Percentiles rank a stretch among this genome's conserved stretches.
Evolutionary conservation across 2,888 invertebrate genomes (phyloP).

Genomic region (Xylocampa areola): DNA sequence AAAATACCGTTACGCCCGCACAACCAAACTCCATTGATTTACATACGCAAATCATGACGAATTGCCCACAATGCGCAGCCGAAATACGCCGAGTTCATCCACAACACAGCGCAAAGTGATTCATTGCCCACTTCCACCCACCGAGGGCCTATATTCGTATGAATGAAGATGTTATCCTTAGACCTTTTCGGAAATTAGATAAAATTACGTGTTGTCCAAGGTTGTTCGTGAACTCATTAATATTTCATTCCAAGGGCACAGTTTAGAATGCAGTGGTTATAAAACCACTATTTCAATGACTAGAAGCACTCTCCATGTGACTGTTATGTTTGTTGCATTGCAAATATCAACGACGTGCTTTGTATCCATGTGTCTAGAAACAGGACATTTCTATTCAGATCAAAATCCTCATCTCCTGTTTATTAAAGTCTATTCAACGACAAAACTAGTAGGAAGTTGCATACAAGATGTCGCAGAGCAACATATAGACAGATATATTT

Average conservation of each 20-base stretch:
- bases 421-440: constrained; percentile 66
- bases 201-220: constrained; percentile 49
- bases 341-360: constrained; percentile 49
- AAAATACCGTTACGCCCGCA: constrained; percentile 87
- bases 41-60: constrained; percentile 89
- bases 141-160: constrained; percentile 61
- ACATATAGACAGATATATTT: constrained; percentile 50
- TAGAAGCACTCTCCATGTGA: constrained; percentile 26
- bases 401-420: constrained; percentile 68
- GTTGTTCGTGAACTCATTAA: constrained; percentile 62
- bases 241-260: constrained; percentile 60
- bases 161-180: constrained; percentile 65
- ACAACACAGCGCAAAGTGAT: constrained; percentile 61
- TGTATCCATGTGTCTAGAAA: constrained; percentile 38
- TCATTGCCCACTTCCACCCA: constrained; percentile 64
- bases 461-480: constrained; percentile 58
- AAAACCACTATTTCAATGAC: constrained; percentile 50
- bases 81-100: constrained; percentile 73
- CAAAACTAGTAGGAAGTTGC: constrained; percentile 60
- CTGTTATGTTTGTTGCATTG: constrained; percentile 45
- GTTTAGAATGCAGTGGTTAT: constrained; percentile 52
- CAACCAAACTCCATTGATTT: constrained; percentile 87
- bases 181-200: constrained; percentile 57
- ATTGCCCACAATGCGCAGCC: constrained; percentile 84
- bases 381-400: constrained; percentile 64